A percentile compares a stretch with the other conserved stretches of the same genome.
Evolutionary conservation across 2,888 invertebrate species (phyloP).

Genomic region (Monochamus alternatus): DNA sequence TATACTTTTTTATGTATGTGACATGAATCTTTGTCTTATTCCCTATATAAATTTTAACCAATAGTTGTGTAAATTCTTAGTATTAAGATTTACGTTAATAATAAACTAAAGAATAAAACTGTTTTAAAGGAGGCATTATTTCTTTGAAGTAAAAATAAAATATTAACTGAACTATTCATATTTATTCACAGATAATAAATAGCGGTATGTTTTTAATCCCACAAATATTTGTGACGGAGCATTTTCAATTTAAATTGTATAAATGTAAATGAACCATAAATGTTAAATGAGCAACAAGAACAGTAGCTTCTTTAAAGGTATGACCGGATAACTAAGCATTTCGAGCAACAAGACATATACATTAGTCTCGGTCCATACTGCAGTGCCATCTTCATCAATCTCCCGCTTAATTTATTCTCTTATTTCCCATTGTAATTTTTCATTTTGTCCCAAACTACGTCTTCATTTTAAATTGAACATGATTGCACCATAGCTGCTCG

Average conservation of each 20-base stretch:
- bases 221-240: slow-evolving; percentile 5
- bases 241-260: slow-evolving; percentile 38
- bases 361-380: slow-evolving; percentile 65
- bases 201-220: not conserved
- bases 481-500: slow-evolving; percentile 34
- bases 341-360: slow-evolving; percentile 50
- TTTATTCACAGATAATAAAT: not conserved
- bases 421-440: slow-evolving; percentile 65
- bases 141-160: not conserved
- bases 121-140: not conserved
- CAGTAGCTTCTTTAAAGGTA: slow-evolving; percentile 42
- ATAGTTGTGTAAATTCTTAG: too few relatives aligned
- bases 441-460: slow-evolving; percentile 52
- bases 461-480: slow-evolving; percentile 54
- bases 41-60: too few relatives aligned
- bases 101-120: not conserved
- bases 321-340: slow-evolving; percentile 47
- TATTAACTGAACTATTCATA: not conserved
- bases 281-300: slow-evolving; percentile 38
- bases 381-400: slow-evolving; percentile 66
- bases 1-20: too few relatives aligned
- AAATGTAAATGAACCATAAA: slow-evolving; percentile 43
- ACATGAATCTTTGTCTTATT: too few relatives aligned
- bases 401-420: slow-evolving; percentile 67
- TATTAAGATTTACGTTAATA: not conserved